A percentile compares a stretch with the other conserved stretches of the same genome.
phyloP scores from a whole-genome alignment of 2,888 invertebrate species.

The Papilio demoleus region DNA sequence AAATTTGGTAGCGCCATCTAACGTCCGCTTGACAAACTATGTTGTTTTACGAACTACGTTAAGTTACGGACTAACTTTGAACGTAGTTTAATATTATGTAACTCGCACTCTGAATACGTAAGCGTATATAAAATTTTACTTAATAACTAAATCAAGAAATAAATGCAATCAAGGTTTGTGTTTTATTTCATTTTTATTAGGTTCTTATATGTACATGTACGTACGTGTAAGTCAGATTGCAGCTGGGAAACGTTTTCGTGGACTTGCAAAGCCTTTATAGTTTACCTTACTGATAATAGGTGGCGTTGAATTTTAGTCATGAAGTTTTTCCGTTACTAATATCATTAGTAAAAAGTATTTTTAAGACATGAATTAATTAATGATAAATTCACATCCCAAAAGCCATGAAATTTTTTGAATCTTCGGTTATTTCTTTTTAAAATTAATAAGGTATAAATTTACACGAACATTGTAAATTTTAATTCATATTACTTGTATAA shows the following conservation, averaged over 20 bases:
- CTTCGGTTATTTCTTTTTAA: no score
- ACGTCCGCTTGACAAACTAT: not conserved
- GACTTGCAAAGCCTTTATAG: slow-evolving; percentile 3
- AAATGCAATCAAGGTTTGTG: not conserved
- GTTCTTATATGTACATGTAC: not conserved
- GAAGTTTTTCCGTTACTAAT: not conserved
- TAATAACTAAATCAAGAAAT: not conserved
- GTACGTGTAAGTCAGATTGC: not conserved
- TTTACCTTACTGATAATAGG: not conserved
- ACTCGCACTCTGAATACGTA: no score
- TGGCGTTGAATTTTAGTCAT: not conserved
- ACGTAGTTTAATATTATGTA: no score
- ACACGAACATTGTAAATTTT: no score
- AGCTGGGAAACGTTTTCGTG: not conserved
- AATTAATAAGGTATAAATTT: no score
- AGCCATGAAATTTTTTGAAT: not conserved
- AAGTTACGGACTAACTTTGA: not conserved
- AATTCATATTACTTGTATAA: no score
- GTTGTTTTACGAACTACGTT: no score
- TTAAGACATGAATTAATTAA: not conserved
- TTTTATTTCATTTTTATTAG: not conserved
- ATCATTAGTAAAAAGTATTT: not conserved
- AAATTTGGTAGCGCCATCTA: slow-evolving; percentile 27
- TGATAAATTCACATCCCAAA: not conserved
- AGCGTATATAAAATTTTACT: no score